Conservation (phyloP, 2,797 vertebrate genomes). For the Mus caroli region DNA sequence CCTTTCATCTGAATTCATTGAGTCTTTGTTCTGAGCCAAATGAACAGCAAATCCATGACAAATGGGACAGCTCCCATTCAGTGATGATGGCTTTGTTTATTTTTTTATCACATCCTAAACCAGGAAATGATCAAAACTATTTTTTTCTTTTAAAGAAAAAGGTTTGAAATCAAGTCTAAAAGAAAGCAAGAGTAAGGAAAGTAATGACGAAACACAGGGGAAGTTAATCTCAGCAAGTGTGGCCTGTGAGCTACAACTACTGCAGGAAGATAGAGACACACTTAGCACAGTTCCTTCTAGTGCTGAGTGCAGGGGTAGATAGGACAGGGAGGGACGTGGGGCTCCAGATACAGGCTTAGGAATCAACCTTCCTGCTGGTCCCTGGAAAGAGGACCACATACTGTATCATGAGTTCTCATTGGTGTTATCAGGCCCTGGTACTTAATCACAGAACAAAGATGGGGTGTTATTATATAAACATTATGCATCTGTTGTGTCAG, state of each 20-base stretch:
- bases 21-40: not conserved
- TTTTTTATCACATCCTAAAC: not conserved
- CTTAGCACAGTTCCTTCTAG: not conserved
- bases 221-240: not conserved
- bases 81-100: not conserved
- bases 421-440: not conserved
- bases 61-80: not conserved
- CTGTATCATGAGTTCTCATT: no score
- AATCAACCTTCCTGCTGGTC: no score
- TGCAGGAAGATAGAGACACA: not conserved
- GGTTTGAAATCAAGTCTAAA: not conserved
- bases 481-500: not conserved
- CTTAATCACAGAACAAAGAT: not conserved
- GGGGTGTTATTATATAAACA: not conserved
- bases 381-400: rapidly evolving
- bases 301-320: not conserved
- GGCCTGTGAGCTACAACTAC: no score
- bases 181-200: not conserved
- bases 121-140: not conserved
- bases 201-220: not conserved
- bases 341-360: not conserved
- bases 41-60: not conserved
- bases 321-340: not conserved
- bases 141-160: not conserved
- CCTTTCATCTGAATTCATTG: not conserved